A percentile compares a stretch with the other conserved stretches of the same genome.
Evolutionary conservation across 2,797 vertebrate species (phyloP).

Genomic region (Hypotaenidia philippensis): DNA sequence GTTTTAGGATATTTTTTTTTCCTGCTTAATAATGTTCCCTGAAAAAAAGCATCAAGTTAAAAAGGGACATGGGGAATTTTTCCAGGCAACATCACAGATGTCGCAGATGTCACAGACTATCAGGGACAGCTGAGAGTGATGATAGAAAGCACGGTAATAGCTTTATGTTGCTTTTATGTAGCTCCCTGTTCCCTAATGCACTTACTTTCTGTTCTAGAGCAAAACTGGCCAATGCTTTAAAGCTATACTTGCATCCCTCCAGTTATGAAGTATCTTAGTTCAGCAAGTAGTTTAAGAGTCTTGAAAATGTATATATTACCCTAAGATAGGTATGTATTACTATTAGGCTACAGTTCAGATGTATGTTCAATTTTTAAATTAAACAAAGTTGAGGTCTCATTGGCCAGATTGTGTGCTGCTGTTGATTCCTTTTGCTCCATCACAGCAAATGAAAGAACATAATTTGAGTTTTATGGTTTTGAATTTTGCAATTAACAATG

Average conservation of each 20-base stretch:
- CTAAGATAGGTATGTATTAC: not conserved
- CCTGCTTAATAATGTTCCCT: slow-evolving; percentile 46
- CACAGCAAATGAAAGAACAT: not conserved
- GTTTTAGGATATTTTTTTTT: not conserved
- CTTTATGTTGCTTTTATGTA: slow-evolving; percentile 56
- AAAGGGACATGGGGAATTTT: slow-evolving; percentile 69
- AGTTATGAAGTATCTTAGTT: not conserved
- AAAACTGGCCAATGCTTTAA: not conserved
- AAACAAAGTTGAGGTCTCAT: not conserved
- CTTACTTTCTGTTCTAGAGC: slow-evolving; percentile 30
- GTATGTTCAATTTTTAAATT: not conserved
- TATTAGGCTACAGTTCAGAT: not conserved
- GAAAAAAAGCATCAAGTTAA: slow-evolving; percentile 64
- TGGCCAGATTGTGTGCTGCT: not conserved
- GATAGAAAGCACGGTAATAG: slow-evolving; percentile 37
- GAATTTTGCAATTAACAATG: not conserved
- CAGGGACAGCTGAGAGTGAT: slow-evolving; percentile 74
- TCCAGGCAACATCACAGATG: slow-evolving; percentile 68
- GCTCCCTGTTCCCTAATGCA: slow-evolving; percentile 41
- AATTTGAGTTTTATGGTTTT: not conserved
- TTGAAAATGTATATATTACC: not conserved
- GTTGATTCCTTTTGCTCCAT: not conserved
- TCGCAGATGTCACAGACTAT: slow-evolving; percentile 68
- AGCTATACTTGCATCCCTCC: not conserved
- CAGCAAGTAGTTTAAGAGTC: not conserved